A percentile compares a stretch with the other conserved stretches of the same genome.
Evolutionary conservation across 2,888 invertebrate species (phyloP).

Genomic region (Tetramorium bicarinatum): DNA sequence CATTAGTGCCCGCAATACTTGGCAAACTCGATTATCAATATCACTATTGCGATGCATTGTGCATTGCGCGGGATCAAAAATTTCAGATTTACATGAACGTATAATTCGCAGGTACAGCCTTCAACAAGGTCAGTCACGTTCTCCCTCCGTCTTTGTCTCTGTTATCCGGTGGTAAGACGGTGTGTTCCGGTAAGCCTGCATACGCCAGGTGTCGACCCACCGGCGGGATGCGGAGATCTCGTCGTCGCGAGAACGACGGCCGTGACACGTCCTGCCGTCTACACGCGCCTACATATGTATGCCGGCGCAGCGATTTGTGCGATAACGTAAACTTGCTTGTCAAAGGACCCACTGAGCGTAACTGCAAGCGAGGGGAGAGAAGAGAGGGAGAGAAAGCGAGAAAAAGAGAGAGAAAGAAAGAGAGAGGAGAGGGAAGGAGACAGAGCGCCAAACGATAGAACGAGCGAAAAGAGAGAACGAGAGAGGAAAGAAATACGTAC

Average conservation of each 20-base stretch:
- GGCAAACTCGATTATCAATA: constrained; percentile 31
- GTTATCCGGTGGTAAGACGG: constrained; percentile 37
- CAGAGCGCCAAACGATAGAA: neutral
- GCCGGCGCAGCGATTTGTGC: constrained; percentile 52
- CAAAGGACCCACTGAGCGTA: constrained; percentile 56
- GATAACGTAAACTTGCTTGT: constrained; percentile 62
- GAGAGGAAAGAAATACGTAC: constrained; percentile 42
- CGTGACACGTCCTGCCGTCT: constrained; percentile 50
- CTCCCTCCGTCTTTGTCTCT: neutral
- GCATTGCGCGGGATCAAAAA: constrained; percentile 17
- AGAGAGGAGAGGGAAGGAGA: constrained; percentile 24
- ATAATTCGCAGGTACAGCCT: neutral
- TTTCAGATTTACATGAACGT: constrained; percentile 1
- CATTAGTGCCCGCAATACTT: constrained; percentile 38
- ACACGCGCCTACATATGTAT: constrained; percentile 52
- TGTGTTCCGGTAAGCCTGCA: constrained; percentile 41
- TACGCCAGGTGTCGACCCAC: constrained; percentile 49
- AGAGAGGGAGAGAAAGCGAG: constrained; percentile 12
- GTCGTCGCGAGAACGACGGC: constrained; percentile 48
- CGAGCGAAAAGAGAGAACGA: constrained; percentile 16
- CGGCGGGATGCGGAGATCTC: constrained; percentile 52
- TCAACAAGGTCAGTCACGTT: constrained; percentile 32
- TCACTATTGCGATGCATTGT: neutral
- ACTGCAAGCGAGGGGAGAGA: constrained; percentile 3
- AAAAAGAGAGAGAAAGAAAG: constrained; percentile 5